Evolutionary conservation across 2,113 vertebrate species (phyloP).

Genomic region (Pterocles gutturalis): DNA sequence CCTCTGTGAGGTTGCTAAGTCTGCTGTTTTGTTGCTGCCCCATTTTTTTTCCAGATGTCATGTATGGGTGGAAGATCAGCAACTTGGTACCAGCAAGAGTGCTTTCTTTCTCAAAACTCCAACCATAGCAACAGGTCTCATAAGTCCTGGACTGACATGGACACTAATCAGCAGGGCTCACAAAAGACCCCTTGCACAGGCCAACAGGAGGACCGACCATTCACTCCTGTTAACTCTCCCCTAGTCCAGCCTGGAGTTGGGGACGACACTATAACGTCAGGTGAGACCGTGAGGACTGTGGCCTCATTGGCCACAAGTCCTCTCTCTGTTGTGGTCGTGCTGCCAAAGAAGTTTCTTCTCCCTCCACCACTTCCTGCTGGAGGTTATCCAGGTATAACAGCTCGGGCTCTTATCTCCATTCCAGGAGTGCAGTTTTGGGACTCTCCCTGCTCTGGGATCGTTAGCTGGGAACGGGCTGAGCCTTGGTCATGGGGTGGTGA

Average conservation of each 20-base stretch:
- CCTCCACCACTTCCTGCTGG: not conserved
- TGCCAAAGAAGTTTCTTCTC: not conserved
- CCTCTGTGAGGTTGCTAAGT: not conserved
- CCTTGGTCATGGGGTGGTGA: too few species aligned
- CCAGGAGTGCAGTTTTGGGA: too few species aligned
- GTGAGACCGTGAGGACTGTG: not conserved
- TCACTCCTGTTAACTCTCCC: accelerated
- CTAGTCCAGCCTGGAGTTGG: not conserved
- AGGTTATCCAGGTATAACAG: not conserved
- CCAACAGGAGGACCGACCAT: not conserved
- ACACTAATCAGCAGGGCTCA: not conserved
- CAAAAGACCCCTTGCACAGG: not conserved
- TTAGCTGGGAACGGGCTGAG: too few species aligned
- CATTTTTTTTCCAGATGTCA: not conserved
- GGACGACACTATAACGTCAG: not conserved
- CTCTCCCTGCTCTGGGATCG: too few species aligned
- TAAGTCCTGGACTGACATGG: not conserved
- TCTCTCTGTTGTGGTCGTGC: not conserved
- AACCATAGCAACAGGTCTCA: not conserved
- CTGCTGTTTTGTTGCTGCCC: not conserved
- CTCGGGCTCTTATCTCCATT: too few species aligned
- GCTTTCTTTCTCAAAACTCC: not conserved
- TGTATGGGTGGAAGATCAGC: not conserved
- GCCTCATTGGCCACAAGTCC: too few species aligned
- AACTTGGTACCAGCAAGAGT: not conserved